Percentiles rank a stretch among this genome's conserved stretches.
These are phyloP conservation scores for Grammomys dolichurus DNA, from an alignment of 2,113 vertebrate genomes.

Conservation along the genomic window DNA sequence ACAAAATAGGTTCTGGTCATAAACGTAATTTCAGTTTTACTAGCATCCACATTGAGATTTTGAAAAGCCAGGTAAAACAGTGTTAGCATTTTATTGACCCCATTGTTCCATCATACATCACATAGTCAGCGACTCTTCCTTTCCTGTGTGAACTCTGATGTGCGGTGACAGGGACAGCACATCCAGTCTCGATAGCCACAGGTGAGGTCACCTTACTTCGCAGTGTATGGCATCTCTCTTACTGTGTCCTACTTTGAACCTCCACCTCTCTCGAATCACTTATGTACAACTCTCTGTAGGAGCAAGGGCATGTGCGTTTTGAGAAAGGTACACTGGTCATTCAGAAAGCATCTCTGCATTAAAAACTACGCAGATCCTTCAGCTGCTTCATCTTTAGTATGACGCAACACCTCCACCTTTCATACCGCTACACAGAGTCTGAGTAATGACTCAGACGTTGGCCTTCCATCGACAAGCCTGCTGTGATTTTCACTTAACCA, in stretches of 20 bases:
- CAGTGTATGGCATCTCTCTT: not conserved
- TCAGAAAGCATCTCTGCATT: conserved; percentile 20
- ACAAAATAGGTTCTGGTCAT: not conserved
- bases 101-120: not conserved
- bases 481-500: not conserved
- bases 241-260: not conserved
- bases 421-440: not conserved
- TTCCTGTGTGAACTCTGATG: not conserved
- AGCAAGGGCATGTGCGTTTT: not conserved
- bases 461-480: not conserved
- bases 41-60: not conserved
- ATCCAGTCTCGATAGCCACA: not conserved
- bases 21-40: conserved; percentile 21
- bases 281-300: not conserved
- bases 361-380: not conserved
- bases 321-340: not conserved
- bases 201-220: not conserved
- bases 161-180: not conserved
- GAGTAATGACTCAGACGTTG: not conserved
- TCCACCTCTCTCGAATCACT: not conserved
- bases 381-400: not conserved
- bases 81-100: conserved; percentile 29
- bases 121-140: not conserved
- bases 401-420: not conserved
- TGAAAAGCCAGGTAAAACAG: conserved; percentile 15